These are phyloP conservation scores for Euphydryas editha DNA, from an alignment of 2,888 invertebrate genomes.

Conservation along the genomic window DNA sequence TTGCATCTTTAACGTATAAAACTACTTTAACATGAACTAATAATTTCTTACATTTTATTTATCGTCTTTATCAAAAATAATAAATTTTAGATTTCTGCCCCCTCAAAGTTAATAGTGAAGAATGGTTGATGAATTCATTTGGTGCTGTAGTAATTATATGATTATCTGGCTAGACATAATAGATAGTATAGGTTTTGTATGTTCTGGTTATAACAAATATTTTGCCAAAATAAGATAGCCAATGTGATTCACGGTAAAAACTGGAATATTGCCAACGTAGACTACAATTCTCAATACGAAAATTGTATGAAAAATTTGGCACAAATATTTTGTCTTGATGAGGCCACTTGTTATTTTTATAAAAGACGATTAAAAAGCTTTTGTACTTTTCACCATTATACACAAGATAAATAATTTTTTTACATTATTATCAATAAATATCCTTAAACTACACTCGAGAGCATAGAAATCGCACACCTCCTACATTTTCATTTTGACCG, in stretches of 20 bases:
- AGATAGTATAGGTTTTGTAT: conserved; percentile 7
- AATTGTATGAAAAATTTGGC: conserved; percentile 71
- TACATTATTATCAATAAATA: neutral
- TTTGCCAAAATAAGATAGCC: conserved; percentile 72
- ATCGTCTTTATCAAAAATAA: too few relatives aligned
- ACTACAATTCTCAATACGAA: conserved; percentile 61
- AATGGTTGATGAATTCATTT: too few relatives aligned
- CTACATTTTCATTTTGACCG: too few relatives aligned
- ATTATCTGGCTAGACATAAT: too few relatives aligned
- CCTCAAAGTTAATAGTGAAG: too few relatives aligned
- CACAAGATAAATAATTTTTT: neutral
- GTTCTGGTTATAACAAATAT: conserved; percentile 30
- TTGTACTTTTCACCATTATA: neutral
- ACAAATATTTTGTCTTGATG: conserved; percentile 66
- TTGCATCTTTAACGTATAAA: too few relatives aligned
- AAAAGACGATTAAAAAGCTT: conserved; percentile 35
- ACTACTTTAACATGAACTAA: too few relatives aligned
- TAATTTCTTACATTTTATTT: too few relatives aligned
- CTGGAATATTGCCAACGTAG: conserved; percentile 73
- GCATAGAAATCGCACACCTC: too few relatives aligned
- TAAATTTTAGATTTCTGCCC: too few relatives aligned
- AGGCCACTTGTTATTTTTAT: conserved; percentile 63
- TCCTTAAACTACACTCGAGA: too few relatives aligned
- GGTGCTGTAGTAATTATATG: too few relatives aligned
- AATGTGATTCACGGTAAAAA: conserved; percentile 66